Base-by-base conservation (phyloP, 2,113 vertebrate genomes). In the Elanoides forficatus region DNA sequence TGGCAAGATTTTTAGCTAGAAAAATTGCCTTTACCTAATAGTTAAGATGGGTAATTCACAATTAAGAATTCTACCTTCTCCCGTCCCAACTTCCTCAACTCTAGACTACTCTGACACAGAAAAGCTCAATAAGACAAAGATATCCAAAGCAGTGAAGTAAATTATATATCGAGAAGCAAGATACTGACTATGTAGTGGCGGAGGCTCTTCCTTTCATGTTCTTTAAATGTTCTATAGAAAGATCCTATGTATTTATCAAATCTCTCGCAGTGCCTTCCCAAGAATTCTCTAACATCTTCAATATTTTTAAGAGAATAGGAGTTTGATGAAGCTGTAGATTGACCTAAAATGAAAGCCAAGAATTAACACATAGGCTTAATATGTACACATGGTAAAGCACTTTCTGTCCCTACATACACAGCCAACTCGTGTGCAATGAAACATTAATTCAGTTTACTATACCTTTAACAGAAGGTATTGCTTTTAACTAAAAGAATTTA, bases 161-260 rank as follows among this genome's bases (percentile, higher is more conserved):
- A 45, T 34, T 48, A 14, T 17, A 43, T 42, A 75, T 14, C 32
- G n/a, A 27, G 70, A 40, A 70, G 27, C 10, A 68, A 36, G 94
- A 82, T 92, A 98, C 97, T 98, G 94, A 99, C 99, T 96, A 99
- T 99, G 98, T 99, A 99, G 91, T 99, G 99, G 19, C 99, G 98
- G 11, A 99, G 98, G 82, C 99, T 99, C 96, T 99, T 99, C 74
- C 99, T 98, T 96, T 99, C 99, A 9, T 99, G 99, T 50, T 99
- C 99, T 88, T 98, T 99, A 95, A 99, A 99, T 1, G 97, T 94
- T 86, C 98, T 98, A 30, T 98, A 97, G 98, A 99, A 99, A 79
- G 98, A 96, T 10, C 97, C 94, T 84, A 99, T 97, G 85, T 98
- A 98, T 95, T 98, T 99, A 97, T 99, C 99, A 96, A 99, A 98